phyloP scores from a whole-genome alignment of 2,113 vertebrate genomes.

The Tonatia bakeri region DNA sequence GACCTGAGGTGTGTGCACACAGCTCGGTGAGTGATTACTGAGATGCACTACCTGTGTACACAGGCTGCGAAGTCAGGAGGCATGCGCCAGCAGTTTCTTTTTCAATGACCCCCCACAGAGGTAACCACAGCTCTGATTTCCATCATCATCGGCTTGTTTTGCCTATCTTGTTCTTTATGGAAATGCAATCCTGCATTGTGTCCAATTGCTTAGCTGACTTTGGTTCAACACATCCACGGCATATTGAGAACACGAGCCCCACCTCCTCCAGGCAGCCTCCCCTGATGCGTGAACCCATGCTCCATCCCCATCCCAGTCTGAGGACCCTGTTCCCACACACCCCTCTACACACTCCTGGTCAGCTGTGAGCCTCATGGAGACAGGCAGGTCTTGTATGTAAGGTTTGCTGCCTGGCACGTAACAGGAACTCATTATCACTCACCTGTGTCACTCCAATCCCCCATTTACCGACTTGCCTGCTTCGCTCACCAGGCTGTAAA shows the following conservation, averaged over 20 bases:
- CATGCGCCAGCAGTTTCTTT: neutral
- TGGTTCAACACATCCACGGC: neutral
- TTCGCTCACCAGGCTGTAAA: neutral
- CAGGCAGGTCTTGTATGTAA: neutral
- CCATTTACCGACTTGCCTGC: neutral
- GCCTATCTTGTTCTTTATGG: neutral
- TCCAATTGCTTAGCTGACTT: neutral
- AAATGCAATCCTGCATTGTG: neutral
- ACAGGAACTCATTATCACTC: neutral
- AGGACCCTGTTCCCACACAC: neutral
- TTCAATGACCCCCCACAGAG: neutral
- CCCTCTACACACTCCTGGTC: too few species aligned
- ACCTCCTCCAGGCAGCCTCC: neutral
- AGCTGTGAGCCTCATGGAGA: neutral
- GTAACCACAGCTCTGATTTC: neutral
- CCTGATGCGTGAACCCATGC: too few species aligned
- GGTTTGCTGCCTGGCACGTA: neutral
- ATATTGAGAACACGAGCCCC: neutral
- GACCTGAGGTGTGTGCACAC: too few species aligned
- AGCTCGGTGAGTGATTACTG: neutral
- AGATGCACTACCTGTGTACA: rapidly evolving
- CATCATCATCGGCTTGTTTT: too few species aligned
- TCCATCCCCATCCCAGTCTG: too few species aligned
- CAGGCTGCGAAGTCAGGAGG: neutral
- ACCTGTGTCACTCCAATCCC: rapidly evolving